These are phyloP conservation scores for Luscinia megarhynchos DNA, from an alignment of 2,797 vertebrate species.

Conservation along the genomic window DNA sequence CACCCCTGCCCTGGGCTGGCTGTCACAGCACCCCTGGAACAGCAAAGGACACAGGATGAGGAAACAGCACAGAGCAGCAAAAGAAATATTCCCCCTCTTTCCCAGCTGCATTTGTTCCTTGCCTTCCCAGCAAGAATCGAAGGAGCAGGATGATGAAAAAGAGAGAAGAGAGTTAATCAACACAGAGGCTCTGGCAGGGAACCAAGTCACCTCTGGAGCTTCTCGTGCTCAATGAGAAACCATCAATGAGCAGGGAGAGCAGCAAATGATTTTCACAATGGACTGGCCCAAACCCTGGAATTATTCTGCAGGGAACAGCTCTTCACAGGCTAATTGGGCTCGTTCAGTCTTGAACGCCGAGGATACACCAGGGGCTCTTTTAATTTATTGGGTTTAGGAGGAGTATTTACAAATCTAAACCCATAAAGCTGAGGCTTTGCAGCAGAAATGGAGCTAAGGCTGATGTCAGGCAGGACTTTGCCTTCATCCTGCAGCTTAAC, in stretches of 20 bases:
- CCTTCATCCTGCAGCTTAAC: constrained; percentile 30
- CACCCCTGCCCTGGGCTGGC: neutral
- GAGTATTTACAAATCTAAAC: constrained; percentile 48
- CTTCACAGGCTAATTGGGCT: constrained; percentile 44
- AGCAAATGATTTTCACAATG: neutral
- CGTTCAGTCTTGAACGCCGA: neutral
- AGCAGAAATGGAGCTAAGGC: neutral
- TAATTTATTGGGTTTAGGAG: constrained; percentile 41
- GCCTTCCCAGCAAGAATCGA: neutral
- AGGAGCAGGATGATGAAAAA: neutral
- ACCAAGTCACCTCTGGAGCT: constrained; percentile 4
- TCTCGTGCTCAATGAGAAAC: neutral
- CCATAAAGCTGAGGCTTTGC: neutral
- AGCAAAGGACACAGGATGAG: neutral
- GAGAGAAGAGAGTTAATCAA: neutral
- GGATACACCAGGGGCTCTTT: constrained; percentile 23
- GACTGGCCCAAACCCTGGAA: constrained; percentile 14
- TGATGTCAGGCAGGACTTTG: neutral
- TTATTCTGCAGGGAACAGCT: constrained; percentile 30
- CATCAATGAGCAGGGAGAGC: neutral
- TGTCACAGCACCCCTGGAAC: neutral
- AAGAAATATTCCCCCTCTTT: neutral
- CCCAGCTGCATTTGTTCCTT: neutral
- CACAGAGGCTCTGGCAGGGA: constrained; percentile 5
- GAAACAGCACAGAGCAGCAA: neutral